phyloP scores from a whole-genome alignment of 2,888 invertebrate species.

The Catocala nupta region DNA sequence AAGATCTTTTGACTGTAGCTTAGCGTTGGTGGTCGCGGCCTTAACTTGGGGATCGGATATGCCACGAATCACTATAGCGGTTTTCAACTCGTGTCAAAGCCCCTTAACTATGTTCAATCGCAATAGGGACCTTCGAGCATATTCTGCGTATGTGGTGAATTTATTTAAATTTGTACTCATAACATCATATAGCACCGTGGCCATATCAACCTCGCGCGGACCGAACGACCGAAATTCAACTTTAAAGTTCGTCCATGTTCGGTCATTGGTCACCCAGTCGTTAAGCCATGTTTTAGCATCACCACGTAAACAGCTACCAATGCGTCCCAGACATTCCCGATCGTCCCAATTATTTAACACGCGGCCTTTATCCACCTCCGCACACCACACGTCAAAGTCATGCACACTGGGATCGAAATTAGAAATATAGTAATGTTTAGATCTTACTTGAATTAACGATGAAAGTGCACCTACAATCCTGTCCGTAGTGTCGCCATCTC shows the following conservation, averaged over 20 bases:
- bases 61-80: conserved; percentile 15
- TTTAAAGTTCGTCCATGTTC: conserved; percentile 42
- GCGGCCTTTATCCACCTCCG: conserved; percentile 29
- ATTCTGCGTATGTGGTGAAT: conserved; percentile 39
- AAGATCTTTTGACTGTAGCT: conserved; percentile 7
- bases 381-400: conserved; percentile 33
- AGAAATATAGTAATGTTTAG: conserved; percentile 15
- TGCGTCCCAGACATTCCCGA: conserved; percentile 7
- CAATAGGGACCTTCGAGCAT: conserved; percentile 30
- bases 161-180: conserved; percentile 32
- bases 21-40: conserved; percentile 14
- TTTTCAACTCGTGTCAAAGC: conserved; percentile 42
- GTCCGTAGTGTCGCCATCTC: neutral
- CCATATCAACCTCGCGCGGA: conserved; percentile 29
- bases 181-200: conserved; percentile 31
- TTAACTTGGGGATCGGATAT: conserved; percentile 15
- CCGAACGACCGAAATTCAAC: conserved; percentile 35
- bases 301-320: conserved; percentile 4
- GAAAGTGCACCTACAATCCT: conserved; percentile 4
- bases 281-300: conserved; percentile 10
- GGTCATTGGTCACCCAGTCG: conserved; percentile 35
- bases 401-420: conserved; percentile 26
- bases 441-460: conserved; percentile 2
- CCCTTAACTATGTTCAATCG: conserved; percentile 38
- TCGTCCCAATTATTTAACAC: conserved; percentile 2